A percentile compares a stretch with the other conserved stretches of the same genome.
Conservation (phyloP, 2,113 vertebrate species). For the human (Homo sapiens) region GRCh38 chr4:94593001-94593500, state of each 20-base stretch:
- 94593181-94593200: neutral
- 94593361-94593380: neutral
- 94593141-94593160: neutral
- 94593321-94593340: neutral
- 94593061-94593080: neutral
- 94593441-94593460: neutral
- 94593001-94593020: neutral
- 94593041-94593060: neutral
- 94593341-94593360: neutral
- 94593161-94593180: neutral
- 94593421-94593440: neutral
- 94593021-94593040: neutral
- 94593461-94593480: neutral
- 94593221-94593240: neutral
- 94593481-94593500: neutral
- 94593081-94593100: neutral
- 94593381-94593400: neutral
- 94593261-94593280: neutral
- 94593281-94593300: neutral
- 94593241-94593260: neutral
- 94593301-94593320: neutral
- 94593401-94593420: neutral
- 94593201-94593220: neutral
- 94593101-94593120: neutral
- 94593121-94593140: neutral